Percentiles rank a stretch among this genome's conserved stretches.
phyloP scores from a whole-genome alignment of 1,140 invertebrate species.

The Hypsibius dujardini region DNA sequence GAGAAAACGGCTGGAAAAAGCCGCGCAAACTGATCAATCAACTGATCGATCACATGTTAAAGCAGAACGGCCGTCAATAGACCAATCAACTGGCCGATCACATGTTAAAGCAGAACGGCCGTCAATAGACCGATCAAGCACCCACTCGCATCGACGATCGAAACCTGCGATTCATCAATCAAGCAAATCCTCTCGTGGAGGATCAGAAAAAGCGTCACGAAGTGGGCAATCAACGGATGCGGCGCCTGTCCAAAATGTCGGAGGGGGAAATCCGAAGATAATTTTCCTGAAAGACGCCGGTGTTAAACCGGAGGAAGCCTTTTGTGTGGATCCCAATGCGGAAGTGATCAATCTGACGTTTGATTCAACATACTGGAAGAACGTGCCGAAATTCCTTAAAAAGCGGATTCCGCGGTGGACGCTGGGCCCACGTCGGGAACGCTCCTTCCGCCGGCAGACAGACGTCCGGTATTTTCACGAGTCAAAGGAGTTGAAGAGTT shows the following conservation, averaged over 20 bases:
- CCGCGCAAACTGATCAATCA: not conserved
- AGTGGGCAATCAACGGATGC: too few relatives aligned
- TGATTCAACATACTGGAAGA: constrained; percentile 30
- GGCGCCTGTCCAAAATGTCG: not conserved
- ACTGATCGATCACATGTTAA: too few relatives aligned
- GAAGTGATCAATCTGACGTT: constrained; percentile 31
- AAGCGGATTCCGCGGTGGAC: constrained; percentile 7
- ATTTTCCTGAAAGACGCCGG: constrained; percentile 16
- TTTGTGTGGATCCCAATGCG: constrained; percentile 28
- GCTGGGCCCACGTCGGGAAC: constrained; percentile 2
- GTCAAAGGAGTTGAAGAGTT: constrained; percentile 18
- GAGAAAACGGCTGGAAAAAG: not conserved
- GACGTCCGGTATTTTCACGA: constrained; percentile 21
- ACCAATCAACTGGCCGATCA: too few relatives aligned
- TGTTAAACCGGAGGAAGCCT: constrained; percentile 30
- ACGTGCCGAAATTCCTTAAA: constrained; percentile 29
- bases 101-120: too few relatives aligned
- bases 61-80: too few relatives aligned
- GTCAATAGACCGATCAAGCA: too few relatives aligned
- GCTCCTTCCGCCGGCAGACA: constrained; percentile 17
- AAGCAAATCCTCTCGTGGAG: too few relatives aligned
- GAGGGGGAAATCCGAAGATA: not conserved
- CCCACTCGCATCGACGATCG: too few relatives aligned
- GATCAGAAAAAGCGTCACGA: too few relatives aligned
- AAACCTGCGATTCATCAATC: too few relatives aligned